A percentile compares a stretch with the other conserved stretches of the same genome.
Conservation (phyloP, 2,797 vertebrate species). For the Cygnus olor region DNA sequence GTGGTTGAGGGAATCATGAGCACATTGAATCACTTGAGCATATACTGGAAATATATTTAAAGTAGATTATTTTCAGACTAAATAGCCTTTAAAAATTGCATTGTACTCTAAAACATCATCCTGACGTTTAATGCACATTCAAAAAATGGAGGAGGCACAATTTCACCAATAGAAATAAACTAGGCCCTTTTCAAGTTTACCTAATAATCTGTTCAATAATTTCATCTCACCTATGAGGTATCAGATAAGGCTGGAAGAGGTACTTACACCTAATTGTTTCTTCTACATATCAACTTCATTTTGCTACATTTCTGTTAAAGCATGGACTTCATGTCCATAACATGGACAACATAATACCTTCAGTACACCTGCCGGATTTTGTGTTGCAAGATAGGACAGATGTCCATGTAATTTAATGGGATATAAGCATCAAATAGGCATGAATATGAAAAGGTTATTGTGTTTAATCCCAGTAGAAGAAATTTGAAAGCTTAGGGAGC, state of each 20-base stretch:
- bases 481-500: neutral
- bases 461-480: neutral
- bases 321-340: too few species aligned
- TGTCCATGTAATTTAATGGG: neutral
- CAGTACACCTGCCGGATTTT: neutral
- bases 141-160: neutral
- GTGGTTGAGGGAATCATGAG: neutral
- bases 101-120: neutral
- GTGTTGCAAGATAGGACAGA: neutral
- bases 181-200: neutral
- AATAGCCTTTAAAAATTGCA: neutral
- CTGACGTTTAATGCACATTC: neutral
- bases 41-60: neutral
- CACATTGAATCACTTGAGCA: neutral
- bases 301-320: neutral
- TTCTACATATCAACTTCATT: neutral
- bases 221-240: neutral
- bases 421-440: neutral
- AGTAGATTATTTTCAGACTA: neutral
- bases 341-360: neutral
- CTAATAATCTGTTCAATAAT: neutral
- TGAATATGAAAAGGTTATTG: accelerated
- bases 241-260: neutral
- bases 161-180: neutral
- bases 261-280: neutral